Conservation (phyloP, 2,797 vertebrate species). For the Microtus californicus region DNA sequence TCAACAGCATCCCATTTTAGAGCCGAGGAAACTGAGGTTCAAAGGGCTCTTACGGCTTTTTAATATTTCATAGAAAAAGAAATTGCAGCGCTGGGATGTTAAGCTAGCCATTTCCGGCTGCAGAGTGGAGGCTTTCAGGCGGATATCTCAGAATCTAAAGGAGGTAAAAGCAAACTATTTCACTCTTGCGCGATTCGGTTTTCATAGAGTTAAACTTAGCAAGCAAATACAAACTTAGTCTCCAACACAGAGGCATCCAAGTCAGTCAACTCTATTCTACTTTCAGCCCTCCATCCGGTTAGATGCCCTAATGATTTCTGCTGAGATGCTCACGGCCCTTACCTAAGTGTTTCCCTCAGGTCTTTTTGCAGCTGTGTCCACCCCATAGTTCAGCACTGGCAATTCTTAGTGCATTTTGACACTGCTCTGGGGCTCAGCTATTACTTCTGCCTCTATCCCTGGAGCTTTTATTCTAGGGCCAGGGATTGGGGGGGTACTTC, state of each 20-base stretch:
- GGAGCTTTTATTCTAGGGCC: neutral
- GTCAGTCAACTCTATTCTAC: neutral
- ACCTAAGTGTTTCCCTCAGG: neutral
- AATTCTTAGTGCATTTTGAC: rapidly evolving
- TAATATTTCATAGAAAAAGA: conserved; percentile 16
- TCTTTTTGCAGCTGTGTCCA: neutral
- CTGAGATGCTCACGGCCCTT: neutral
- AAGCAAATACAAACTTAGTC: neutral
- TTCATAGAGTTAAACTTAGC: conserved; percentile 44
- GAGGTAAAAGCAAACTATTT: neutral
- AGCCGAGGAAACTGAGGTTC: conserved; percentile 9
- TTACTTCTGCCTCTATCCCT: neutral
- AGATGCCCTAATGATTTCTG: neutral
- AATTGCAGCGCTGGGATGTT: neutral
- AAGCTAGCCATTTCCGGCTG: conserved; percentile 20
- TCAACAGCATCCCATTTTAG: neutral
- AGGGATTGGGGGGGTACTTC: neutral
- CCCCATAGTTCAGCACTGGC: neutral
- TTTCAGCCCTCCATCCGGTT: neutral
- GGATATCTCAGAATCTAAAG: conserved; percentile 10
- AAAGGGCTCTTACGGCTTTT: neutral
- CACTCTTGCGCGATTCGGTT: conserved; percentile 24
- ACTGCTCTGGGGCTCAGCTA: neutral
- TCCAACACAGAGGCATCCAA: neutral
- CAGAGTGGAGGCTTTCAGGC: neutral